Evolutionary conservation across 2,797 vertebrate genomes (phyloP), one percentile per base, ranked within the genome.

Genomic region (Diglossa cyanea): DNA sequence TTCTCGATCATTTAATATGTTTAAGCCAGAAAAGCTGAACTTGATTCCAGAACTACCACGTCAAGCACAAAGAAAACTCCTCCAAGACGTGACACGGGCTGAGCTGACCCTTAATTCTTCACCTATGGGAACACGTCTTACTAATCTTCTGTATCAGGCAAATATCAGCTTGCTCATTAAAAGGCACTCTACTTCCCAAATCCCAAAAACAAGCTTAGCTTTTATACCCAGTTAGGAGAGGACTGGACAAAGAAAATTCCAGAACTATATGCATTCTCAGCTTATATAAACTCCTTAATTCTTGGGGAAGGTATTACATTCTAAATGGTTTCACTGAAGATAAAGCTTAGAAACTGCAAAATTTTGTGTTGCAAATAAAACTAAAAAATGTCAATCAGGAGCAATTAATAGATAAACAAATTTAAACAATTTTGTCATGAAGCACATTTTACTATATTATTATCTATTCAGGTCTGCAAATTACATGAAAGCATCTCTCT

Each of bases 111-210:
- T 24, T 77, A 76, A 76, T 60, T 82, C 78, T 95, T 53, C 14
- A 53, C 10, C 77, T 14, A 47, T 61, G 21, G 92, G 53, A 95
- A 95, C 4, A 78, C 23, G 20, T 39, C 31, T 80, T 31, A 79
- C 18, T 83, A 31, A 89, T 68, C 85, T 89, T 93, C 58, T 54
- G 24, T 92, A 90, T 63, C 77, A 50, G 44, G 91, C 25, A 93
- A 88, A 39, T 39, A 31, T 55, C 58, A 95, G 79, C 65, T 70
- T 83, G 23, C 19, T 91, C 85, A 87, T 81, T 91, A 92, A 88
- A 94, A 95, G 88, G 92, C 62, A 95, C 28, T 51, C n/a, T 65
- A 50, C 50, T 94, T 93, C 48, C 85, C 66, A 88, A 93, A 94
- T 74, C 87, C 19, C 44, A 67, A 91, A 94, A 87, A 20, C 19